A percentile compares a stretch with the other conserved stretches of the same genome.
phyloP scores from a whole-genome alignment of 2,888 invertebrate genomes.

The Augiades crinisus region DNA sequence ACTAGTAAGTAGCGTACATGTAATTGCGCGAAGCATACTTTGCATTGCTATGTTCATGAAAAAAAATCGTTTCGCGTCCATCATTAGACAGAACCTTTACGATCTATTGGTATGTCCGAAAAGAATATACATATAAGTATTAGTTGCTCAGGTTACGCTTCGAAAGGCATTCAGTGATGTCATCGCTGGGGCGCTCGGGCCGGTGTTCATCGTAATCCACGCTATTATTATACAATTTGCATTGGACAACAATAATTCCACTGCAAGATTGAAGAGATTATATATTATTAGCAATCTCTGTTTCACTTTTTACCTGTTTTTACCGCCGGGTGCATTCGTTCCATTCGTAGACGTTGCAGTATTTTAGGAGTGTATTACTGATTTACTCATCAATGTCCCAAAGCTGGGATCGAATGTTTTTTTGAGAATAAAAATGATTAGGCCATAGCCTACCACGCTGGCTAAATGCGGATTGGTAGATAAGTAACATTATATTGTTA shows the following conservation, averaged over 20 bases:
- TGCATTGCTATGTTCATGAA: neutral
- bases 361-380: too few species aligned
- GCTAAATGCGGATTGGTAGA: too few species aligned
- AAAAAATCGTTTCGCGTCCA: neutral
- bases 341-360: too few species aligned
- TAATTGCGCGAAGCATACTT: neutral
- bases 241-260: neutral
- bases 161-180: constrained; percentile 46
- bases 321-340: too few species aligned
- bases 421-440: too few species aligned
- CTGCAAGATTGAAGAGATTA: neutral
- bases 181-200: constrained; percentile 39
- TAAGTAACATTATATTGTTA: too few species aligned
- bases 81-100: neutral
- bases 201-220: constrained; percentile 35
- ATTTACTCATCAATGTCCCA: too few species aligned
- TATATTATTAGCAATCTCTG: neutral
- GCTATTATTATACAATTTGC: constrained; percentile 7
- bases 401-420: too few species aligned
- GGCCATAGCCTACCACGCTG: too few species aligned
- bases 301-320: neutral
- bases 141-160: constrained; percentile 26
- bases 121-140: neutral
- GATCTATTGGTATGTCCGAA: neutral
- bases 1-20: too few species aligned